A percentile compares a stretch with the other conserved stretches of the same genome.
Evolutionary conservation across 1,140 invertebrate genomes (phyloP).

Genomic region (Lamellibrachia luymesi): DNA sequence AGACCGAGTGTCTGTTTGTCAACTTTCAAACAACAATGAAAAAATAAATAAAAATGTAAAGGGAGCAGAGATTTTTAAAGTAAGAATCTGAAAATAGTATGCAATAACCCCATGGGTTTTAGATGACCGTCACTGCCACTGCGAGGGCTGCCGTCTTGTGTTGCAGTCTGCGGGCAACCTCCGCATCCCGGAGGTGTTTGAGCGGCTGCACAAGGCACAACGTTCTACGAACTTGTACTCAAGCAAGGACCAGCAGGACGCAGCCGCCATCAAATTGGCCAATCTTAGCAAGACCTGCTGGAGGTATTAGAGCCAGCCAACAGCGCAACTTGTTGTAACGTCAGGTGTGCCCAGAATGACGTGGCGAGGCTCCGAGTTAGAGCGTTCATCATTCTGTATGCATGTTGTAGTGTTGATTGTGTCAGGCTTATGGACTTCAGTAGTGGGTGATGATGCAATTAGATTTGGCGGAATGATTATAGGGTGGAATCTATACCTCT

Average conservation of each 20-base stretch:
- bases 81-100: no score
- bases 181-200: background rate
- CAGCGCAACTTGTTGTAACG: background rate
- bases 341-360: no score
- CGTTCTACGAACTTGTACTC: background rate
- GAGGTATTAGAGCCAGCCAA: background rate
- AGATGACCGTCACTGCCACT: no score
- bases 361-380: background rate
- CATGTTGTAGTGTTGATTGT: background rate
- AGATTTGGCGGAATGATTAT: background rate
- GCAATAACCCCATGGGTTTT: no score
- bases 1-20: no score
- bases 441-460: background rate
- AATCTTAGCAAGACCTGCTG: background rate
- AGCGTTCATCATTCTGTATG: background rate
- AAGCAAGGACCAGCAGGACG: background rate
- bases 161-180: background rate
- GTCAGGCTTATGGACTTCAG: background rate
- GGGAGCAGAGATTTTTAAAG: no score
- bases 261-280: background rate
- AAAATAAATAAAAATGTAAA: no score
- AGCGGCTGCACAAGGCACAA: background rate
- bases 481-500: background rate
- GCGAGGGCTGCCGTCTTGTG: background rate
- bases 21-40: no score